Evolutionary conservation across 2,797 vertebrate species (phyloP).

Genomic region (Leptatherina wallacei): DNA sequence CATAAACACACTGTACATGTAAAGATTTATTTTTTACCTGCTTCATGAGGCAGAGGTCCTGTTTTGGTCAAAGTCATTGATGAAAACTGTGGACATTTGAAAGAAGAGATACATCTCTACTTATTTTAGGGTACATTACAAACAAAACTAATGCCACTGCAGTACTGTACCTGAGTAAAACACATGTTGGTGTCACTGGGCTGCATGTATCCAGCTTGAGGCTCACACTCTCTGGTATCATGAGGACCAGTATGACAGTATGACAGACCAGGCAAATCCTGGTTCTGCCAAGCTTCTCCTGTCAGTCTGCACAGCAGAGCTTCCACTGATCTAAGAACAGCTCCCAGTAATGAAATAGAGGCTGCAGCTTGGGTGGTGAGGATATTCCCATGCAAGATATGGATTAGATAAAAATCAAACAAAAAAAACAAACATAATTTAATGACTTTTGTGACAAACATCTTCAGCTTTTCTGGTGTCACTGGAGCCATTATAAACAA

Average conservation of each 20-base stretch:
- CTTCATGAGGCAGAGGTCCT: conserved; percentile 49
- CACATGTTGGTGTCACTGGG: conserved; percentile 40
- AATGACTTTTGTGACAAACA: not conserved
- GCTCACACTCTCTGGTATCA: conserved; percentile 66
- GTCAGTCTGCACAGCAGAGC: conserved; percentile 69
- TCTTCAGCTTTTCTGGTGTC: not conserved
- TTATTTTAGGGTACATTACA: conserved; percentile 5
- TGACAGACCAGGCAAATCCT: conserved; percentile 48
- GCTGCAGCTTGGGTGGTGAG: conserved; percentile 57
- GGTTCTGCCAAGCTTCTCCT: conserved; percentile 72
- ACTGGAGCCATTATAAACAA: not conserved
- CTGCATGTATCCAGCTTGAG: conserved; percentile 51
- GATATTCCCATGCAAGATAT: conserved; percentile 12
- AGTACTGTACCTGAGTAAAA: conserved; percentile 57
- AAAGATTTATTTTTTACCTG: conserved; percentile 55
- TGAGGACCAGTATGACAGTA: conserved; percentile 31
- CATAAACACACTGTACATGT: not conserved
- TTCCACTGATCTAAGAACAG: conserved; percentile 78
- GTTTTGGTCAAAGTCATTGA: conserved; percentile 64
- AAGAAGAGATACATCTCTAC: not conserved
- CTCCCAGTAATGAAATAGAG: conserved; percentile 68
- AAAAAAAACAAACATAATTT: not conserved
- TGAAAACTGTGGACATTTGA: conserved; percentile 51
- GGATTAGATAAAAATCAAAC: not conserved
- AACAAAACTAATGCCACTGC: not conserved